Evolutionary conservation across 2,797 vertebrate genomes (phyloP).

Genomic region (Psittacula echo): DNA sequence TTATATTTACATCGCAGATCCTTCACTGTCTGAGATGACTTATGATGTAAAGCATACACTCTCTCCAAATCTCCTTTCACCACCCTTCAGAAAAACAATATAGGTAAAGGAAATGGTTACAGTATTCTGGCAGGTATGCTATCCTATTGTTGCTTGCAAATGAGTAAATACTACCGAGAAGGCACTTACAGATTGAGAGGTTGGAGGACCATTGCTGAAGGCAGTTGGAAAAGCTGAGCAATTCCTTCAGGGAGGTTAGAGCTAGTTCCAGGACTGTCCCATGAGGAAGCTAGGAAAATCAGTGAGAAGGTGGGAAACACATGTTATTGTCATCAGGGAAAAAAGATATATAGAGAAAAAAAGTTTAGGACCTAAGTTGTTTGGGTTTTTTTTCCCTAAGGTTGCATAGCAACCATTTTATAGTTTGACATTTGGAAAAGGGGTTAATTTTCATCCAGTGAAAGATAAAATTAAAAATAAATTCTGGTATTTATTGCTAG

Average conservation of each 20-base stretch:
- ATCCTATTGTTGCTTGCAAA: background rate
- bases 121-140: background rate
- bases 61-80: background rate
- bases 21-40: background rate
- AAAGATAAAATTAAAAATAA: background rate
- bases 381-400: no score
- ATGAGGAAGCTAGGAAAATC: background rate
- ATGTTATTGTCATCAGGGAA: background rate
- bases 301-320: background rate
- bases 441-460: background rate
- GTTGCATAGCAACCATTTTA: background rate
- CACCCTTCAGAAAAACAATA: background rate
- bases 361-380: background rate
- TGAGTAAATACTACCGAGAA: background rate
- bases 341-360: background rate
- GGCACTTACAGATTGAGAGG: background rate
- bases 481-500: background rate
- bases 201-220: background rate
- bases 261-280: background rate
- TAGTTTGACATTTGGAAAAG: background rate
- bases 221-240: background rate
- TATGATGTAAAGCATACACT: background rate
- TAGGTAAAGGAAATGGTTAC: background rate
- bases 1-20: background rate
- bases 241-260: background rate